A percentile compares a stretch with the other conserved stretches of the same genome.
Conservation (phyloP, 2,888 invertebrate species). For the Drosophila mettleri region DNA sequence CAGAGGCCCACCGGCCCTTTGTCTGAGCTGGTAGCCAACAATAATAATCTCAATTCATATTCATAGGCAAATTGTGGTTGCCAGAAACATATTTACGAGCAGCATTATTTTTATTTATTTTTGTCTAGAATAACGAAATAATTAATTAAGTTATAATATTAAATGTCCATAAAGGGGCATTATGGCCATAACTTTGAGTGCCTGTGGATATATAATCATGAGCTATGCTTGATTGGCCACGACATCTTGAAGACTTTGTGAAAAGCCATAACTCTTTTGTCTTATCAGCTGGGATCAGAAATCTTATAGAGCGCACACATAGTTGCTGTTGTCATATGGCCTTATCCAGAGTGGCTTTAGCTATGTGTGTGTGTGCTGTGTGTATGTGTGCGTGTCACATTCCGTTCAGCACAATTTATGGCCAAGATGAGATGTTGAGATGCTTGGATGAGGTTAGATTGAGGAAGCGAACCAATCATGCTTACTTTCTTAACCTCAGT, state of each 20-base stretch:
- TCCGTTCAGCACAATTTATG: conserved; percentile 49
- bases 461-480: conserved; percentile 35
- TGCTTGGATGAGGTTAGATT: background rate
- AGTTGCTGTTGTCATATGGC: conserved; percentile 7
- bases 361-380: no score
- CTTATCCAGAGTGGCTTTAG: conserved; percentile 22
- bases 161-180: conserved; percentile 76
- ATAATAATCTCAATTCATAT: conserved; percentile 27
- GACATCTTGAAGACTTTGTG: conserved; percentile 50
- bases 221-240: conserved; percentile 60
- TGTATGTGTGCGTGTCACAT: conserved; percentile 31
- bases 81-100: conserved; percentile 51
- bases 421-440: conserved; percentile 20
- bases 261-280: conserved; percentile 63
- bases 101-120: conserved; percentile 31
- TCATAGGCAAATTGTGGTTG: conserved; percentile 65
- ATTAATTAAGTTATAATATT: conserved; percentile 80
- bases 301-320: conserved; percentile 26
- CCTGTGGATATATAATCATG: conserved; percentile 53
- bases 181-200: conserved; percentile 74
- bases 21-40: conserved; percentile 17
- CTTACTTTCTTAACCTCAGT: conserved; percentile 43
- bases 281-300: conserved; percentile 61
- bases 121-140: conserved; percentile 62
- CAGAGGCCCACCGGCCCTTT: conserved; percentile 30